Base-by-base conservation (phyloP, 2,888 invertebrate species). In the Liposcelis brunnea region DNA sequence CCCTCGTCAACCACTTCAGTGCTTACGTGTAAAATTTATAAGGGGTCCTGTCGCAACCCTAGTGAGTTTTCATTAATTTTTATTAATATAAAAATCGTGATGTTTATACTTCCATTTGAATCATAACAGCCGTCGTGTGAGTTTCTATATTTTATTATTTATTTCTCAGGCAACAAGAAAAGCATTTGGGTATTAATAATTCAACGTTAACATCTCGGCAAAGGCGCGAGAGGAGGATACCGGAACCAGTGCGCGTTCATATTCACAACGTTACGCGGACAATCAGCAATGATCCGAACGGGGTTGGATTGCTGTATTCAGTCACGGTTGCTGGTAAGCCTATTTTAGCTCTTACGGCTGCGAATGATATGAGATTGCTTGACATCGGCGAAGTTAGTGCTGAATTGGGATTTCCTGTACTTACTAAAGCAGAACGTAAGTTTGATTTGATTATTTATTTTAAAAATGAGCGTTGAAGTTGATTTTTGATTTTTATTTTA, bases 391-490 rank as follows among this genome's bases (percentile, higher is more conserved):
- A 87, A 61, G 83, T 82, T 0, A 74, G 75, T 0, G 66, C 70
- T 18, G 78, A 81, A 51, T 64, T 87, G 43, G 84, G 83, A 4
- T 80, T 79, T 49, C 75, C 78, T 1, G 75, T 85, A 42, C 72
- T 80, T 43, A 80, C 84, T 52, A 86, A 85, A 65, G 83, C 86
- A 48, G 83, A 86, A 69, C 86, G 86, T 86, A 69, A 77, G 76
- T 69, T n/a, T n/a, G n/a, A n/a, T n/a, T n/a, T n/a, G n/a, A n/a
- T n/a, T 33, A 34, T n/a, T n/a, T n/a, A n/a, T n/a, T 47, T 34
- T 45, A 18, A 42, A 38, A 37, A 31, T 12, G 3, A 12, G 11
- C 18, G 26, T 12, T 6, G 4, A 8, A 10, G 5, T 26, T 8
- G 40, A 14, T 19, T 31, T 31, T 31, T 1, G 18, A 32, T 44